Evolutionary conservation across 2,888 invertebrate species (phyloP).

Genomic region (Sinelater perroti): DNA sequence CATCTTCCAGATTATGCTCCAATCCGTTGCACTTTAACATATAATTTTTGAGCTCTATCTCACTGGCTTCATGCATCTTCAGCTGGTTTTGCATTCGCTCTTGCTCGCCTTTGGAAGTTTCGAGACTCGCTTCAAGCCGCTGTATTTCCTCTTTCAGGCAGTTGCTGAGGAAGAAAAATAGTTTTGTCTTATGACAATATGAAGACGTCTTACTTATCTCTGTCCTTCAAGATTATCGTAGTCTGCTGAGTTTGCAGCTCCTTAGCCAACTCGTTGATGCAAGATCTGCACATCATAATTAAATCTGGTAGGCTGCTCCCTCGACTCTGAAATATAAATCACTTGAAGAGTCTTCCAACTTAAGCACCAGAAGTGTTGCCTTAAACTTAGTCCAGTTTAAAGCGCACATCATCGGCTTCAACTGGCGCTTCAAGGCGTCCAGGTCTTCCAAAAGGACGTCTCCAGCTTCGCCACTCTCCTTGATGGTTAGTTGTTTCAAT

Average conservation of each 20-base stretch:
- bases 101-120: constrained; percentile 43
- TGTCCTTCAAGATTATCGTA: constrained; percentile 43
- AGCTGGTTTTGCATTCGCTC: constrained; percentile 42
- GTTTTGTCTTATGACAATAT: background rate
- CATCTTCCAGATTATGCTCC: constrained; percentile 4
- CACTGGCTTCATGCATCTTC: constrained; percentile 21
- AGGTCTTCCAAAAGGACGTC: constrained; percentile 52
- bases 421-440: constrained; percentile 45
- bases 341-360: background rate
- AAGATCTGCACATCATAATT: constrained; percentile 47
- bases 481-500: constrained; percentile 44
- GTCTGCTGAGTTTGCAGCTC: constrained; percentile 44
- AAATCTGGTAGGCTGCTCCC: constrained; percentile 48
- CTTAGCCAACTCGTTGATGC: constrained; percentile 49
- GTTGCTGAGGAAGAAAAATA: constrained; percentile 33
- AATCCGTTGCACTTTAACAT: constrained; percentile 4
- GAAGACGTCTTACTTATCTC: constrained; percentile 48
- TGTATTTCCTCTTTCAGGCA: constrained; percentile 43
- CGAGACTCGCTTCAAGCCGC: constrained; percentile 45
- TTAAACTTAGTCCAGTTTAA: constrained; percentile 48
- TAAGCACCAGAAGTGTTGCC: constrained; percentile 41
- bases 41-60: constrained; percentile 15
- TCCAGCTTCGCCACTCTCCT: constrained; percentile 49
- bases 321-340: constrained; percentile 42
- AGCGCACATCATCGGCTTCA: constrained; percentile 39